Base-by-base conservation (phyloP, 2,888 invertebrate species). In the Watsonalla cultraria region DNA sequence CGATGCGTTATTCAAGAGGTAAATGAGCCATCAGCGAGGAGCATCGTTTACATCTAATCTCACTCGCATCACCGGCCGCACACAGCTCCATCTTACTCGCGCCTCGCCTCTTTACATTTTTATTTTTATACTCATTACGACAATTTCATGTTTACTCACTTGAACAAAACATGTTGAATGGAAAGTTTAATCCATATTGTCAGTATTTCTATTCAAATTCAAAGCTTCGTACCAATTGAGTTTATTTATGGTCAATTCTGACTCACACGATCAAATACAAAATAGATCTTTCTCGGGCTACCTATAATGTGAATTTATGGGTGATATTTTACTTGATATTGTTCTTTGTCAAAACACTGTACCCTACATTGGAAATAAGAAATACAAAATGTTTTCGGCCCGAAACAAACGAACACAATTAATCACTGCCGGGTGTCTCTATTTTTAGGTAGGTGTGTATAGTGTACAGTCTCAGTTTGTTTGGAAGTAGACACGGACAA, bases 11-110 rank as follows among this genome's bases (percentile, higher is more conserved):
- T 85, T 86, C 86, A 84, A 79, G 77, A 84, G 81, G 81, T 78
- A 89, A 89, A 88, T 86, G 86, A 87, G 86, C 86, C 84, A 89
- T 88, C 88, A 84, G 78, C 74, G 74, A 68, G 75, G 58, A 70
- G 79, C 80, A 77, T 86, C 87, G 80, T 90, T 89, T 89, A 86
- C 87, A 87, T 89, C 84, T 90, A 86, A 87, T 88, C 84, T 84
- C 68, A 72, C 68, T 67, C 67, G 72, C 80, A 80, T 78, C 82
- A 79, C 74, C 74, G 74, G 71, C 77, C 80, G 37, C 37, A 9
- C 37, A 37, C 37, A 37, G 37, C 84, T 83, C 67, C 72, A 68
- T 66, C 67, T 72, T 79, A 80, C 78, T 78, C 74, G 74, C 74
- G 71, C 77, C 80, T 37, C 14, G 35, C 37, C 14, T 14, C 15